Base-by-base conservation (phyloP, 2,113 vertebrate species). In the Mesembrinibis cayennensis region DNA sequence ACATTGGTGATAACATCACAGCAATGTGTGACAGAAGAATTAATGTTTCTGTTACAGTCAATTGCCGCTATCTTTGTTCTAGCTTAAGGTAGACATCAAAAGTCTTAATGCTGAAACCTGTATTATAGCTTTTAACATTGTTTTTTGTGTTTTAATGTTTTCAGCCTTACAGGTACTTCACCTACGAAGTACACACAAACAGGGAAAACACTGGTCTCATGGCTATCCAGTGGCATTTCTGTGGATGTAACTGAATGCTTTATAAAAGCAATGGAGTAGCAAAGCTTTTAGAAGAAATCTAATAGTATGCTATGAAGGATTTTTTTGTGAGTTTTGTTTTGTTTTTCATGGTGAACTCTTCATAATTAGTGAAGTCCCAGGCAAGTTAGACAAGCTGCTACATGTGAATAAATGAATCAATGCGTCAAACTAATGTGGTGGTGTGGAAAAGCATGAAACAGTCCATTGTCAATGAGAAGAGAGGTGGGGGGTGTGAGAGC, bases 1-100 rank as follows among this genome's bases (percentile, higher is more conserved):
- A 83, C n/a, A 45, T 73, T 19, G 38, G 58, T 88, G 82, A 90
- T 96, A 97, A 70, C 38, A 82, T 94, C 95, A 70, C 62, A 82
- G 55, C 20, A 66, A 8, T 3, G 3, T 45, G 71, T 82, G 87
- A 86, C 29, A 49, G 49, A 61, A 71, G 72, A 72, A 45, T 29
- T 27, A 49, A n/a, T 3, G 1, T 95, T 92, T 86, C 67, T 82
- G 22, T 81, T 70, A 13, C 52, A 21, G 16, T 82, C 45, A 86
- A 49, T 40, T 70, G 16, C 20, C 67, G 11, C 16, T 49, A 6
- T 49, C 25, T 56, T 55, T 87, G 30, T 44, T 81, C n/a, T 47
- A 45, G 55, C 34, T 83, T 82, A 56, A 87, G 69, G 34, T 61
- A 44, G 53, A 40, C 49, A 65, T 63, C n/a, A 47, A n/a, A 82